Base-by-base conservation (phyloP, 2,797 vertebrate genomes). In the Yasuhikotakia modesta region DNA sequence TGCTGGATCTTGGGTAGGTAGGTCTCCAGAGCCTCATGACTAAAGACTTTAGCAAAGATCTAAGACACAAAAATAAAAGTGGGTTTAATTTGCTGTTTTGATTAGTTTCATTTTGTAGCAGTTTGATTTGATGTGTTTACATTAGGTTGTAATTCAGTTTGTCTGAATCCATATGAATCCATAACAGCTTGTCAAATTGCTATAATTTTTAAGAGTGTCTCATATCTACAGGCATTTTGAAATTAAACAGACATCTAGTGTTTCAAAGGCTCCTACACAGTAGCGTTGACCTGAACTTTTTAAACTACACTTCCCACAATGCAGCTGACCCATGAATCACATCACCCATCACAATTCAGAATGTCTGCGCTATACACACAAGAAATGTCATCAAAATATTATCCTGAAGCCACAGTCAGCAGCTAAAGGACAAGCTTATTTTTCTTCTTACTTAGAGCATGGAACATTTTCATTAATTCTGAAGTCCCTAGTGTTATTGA, bases 1-100 rank as follows among this genome's bases (percentile, higher is more conserved):
- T 95, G 92, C 87, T 96, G 97, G 89, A 99, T 98, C 89, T 98
- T 98, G 2, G 97, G 97, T 2, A 99, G 94, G 80, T 99, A 99
- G 53, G 93, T 96, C 89, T 97, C 95, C 90, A 99, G 84, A 0
- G 98, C 96, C 77, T 98, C 96, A 0, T 99, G 97, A 86, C 96
- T 99, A 91, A 99, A 99, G 77, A 99, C 95, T 89, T 98, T 98
- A 77, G 98, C 96, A 85, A 99, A 97, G 52, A 99, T 95, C 98
- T 99, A 35, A 0, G 0, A 70, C 79, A 70, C 4, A 70, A 22
- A 16, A 52, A 65, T 61, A 50, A 76, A 82, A 75, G 76, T 82
- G 81, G 19, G 68, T 73, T 86, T 43, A 73, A 60, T 43, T 35
- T 39, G 32, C 35, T 63, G 50, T 65, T 16, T 27, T 60, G 17